Conservation (phyloP, 2,113 vertebrate genomes). For the Fulmarus glacialis region DNA sequence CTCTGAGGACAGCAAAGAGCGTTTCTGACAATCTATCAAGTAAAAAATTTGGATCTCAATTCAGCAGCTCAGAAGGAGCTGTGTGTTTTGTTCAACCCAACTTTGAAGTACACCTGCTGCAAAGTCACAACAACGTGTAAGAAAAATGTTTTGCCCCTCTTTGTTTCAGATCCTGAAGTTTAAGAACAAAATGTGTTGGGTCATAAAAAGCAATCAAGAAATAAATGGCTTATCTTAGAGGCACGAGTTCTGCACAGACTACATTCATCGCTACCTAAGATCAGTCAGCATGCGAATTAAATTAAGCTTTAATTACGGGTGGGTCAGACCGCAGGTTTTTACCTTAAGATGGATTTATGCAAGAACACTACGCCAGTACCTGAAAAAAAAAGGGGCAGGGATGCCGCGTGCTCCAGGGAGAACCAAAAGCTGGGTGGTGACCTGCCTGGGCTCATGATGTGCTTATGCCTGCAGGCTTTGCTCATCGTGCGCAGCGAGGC, state of each 20-base stretch:
- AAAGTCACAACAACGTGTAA: background rate
- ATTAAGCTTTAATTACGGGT: background rate
- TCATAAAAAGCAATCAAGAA: background rate
- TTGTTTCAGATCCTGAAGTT: background rate
- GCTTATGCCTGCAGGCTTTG: background rate
- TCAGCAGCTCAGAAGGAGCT: background rate
- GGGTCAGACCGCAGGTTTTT: background rate
- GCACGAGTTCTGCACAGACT: background rate
- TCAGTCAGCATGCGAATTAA: background rate
- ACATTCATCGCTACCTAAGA: background rate
- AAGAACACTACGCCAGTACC: background rate
- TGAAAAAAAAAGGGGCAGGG: background rate
- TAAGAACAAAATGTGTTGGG: background rate
- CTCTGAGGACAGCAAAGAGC: background rate
- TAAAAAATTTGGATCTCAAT: background rate
- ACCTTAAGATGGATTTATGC: background rate
- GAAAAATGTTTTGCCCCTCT: background rate
- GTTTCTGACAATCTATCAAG: background rate
- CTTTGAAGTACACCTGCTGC: background rate
- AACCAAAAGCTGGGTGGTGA: background rate
- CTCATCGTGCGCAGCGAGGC: accelerated
- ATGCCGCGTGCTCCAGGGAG: background rate
- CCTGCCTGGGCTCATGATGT: background rate
- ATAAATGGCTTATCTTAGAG: background rate
- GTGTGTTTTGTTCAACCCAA: background rate